Evolutionary conservation across 2,888 invertebrate genomes (phyloP), one percentile per base, ranked within the genome.

Genomic region (Diaperis boleti): DNA sequence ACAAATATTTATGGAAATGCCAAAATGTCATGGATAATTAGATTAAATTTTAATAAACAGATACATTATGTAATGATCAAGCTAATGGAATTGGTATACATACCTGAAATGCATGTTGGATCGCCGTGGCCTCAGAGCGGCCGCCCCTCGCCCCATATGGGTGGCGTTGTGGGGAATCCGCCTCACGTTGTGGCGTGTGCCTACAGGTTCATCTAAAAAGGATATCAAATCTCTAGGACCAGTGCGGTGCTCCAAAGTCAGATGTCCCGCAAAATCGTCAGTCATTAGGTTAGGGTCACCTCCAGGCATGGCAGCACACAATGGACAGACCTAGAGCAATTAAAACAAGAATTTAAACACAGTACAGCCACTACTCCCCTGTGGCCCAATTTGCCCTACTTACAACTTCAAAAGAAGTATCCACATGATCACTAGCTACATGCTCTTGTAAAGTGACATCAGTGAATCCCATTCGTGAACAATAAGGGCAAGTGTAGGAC

Each of bases 201-300:
- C 89, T 76, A 92, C 89, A 65, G 95, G 95, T 82, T 96, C 96
- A 83, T 96, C 96, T 78, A 94, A 83, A 88, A 95, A 94, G 74
- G 94, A 93, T 82, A 95, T 96, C 78, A 96, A 88, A 86, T 96
- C 96, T 82, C 96, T 86, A 73, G 92, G 90, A 17, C 81, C 81
- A 44, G 80, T 76, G 77, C 95, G 90, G 84, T 98, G 98, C 82
- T 98, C 97, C 73, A 96, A 84, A 66, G 94, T 92, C 78, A 98
- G 89, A 86, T 98, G 98, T 76, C 95, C 94, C 71, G 95, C 92
- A 84, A 98, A 95, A 86, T 98, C 98, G 85, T 98, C 97, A 68
- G 97, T 97, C 83, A 97, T 94, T 80, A 96, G 90, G 85, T 98
- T 98, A 65, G 97, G 97, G 82, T 98, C 98, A 55, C 96, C 96